These are phyloP conservation scores for Empidonax alnorum DNA, from an alignment of 2,113 vertebrate species.

Conservation along the genomic window DNA sequence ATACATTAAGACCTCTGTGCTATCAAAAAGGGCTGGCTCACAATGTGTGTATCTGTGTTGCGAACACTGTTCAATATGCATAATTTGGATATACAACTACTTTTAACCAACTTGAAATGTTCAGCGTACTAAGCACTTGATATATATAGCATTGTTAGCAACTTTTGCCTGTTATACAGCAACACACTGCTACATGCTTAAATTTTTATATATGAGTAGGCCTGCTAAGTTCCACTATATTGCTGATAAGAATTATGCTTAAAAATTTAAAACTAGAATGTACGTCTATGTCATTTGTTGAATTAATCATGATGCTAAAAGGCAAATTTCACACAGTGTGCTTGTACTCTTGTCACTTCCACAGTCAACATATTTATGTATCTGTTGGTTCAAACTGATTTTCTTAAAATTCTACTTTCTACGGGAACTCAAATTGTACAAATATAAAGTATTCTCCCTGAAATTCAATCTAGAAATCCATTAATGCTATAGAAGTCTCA, in stretches of 20 bases:
- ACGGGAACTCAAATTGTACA: not conserved
- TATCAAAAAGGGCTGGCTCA: not conserved
- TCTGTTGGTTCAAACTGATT: not conserved
- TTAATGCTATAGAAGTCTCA: not conserved
- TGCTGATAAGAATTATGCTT: not conserved
- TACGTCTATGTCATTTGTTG: accelerated
- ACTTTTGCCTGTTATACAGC: not conserved
- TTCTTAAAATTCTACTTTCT: not conserved
- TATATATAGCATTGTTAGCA: not conserved
- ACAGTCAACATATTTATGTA: not conserved
- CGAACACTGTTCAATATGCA: accelerated
- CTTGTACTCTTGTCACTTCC: not conserved
- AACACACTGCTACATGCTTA: not conserved
- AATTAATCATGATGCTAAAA: not conserved
- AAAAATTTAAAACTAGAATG: not conserved
- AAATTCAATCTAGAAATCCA: not conserved
- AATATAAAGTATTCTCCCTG: not conserved
- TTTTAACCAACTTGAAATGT: not conserved
- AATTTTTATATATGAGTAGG: not conserved
- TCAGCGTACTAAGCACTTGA: not conserved
- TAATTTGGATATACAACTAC: not conserved
- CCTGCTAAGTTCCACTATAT: not conserved
- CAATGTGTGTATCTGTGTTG: accelerated
- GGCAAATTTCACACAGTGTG: not conserved
- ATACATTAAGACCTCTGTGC: not conserved